Base-by-base conservation (phyloP, 1,140 invertebrate species). In the Brachionus sp. region DNA sequence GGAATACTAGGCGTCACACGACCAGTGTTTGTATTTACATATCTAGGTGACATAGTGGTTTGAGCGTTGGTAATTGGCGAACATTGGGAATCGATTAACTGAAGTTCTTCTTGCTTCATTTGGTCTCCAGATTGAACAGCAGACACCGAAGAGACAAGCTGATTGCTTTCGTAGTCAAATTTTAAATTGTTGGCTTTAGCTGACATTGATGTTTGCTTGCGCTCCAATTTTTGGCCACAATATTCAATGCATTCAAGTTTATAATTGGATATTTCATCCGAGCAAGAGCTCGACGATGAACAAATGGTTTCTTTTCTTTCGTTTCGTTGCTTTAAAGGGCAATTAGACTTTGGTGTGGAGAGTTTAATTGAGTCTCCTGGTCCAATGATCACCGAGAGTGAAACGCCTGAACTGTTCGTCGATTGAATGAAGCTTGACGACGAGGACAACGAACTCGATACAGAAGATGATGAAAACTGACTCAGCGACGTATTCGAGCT, bases 301-400 rank as follows among this genome's bases (percentile, higher is more conserved):
- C 70, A 75, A 75, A 39, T 25, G 12, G 16, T 75, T 25, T 75
- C 70, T 75, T 75, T 75, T 75, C 39, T 29, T 46, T 75, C 70
- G 39, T 46, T 46, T 19, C 10, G 16, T 46, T 75, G 70, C 7
- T 75, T 75, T 9, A 75, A 25, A 29, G 25, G 25, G 44, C 37
- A 46, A 75, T 46, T 75, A 19, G 70, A 50, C 25, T 75, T 75
- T 12, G 70, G 70, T 4, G 70, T 75, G 0, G 70, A 75, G 3
- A 75, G 33, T 75, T 75, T 75, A 46, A 75, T 75, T 19, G 70
- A 75, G 44, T 75, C 70, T 37, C 66, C 66, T 12, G 70, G 42
- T 44, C 42, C 42, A 29, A 75, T 75, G 16, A 75, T 75, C 16
- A 75, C 70, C 9, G 70, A 75, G 19, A 75, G 16, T 46, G 37